Percentiles rank a stretch among this genome's conserved stretches.
Conservation (phyloP, 2,797 vertebrate genomes). For the Natrix natrix region DNA sequence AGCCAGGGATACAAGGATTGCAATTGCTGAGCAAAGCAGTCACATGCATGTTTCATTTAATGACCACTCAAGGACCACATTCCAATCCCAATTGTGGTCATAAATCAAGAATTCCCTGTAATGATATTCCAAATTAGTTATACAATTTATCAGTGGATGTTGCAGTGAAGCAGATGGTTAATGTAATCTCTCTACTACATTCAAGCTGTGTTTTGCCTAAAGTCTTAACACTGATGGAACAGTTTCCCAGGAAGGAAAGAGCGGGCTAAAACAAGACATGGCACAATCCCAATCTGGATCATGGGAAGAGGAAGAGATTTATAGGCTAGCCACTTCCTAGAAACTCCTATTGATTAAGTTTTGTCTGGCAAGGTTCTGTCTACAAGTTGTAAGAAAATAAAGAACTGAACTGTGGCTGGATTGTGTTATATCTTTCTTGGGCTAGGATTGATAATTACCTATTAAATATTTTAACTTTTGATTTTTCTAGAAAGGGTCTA, state of each 20-base stretch:
- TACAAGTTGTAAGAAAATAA: neutral
- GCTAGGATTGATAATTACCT: neutral
- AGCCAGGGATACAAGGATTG: neutral
- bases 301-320: neutral
- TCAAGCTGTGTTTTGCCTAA: neutral
- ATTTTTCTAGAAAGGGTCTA: neutral
- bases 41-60: neutral
- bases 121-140: neutral
- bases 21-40: no score
- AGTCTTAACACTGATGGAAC: neutral
- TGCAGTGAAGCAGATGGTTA: neutral
- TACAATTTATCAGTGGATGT: neutral
- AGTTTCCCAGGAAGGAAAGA: neutral
- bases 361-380: neutral
- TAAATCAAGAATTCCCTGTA: neutral
- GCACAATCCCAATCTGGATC: neutral
- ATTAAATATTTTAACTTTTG: neutral
- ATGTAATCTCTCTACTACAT: neutral
- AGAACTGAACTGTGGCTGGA: neutral
- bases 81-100: neutral
- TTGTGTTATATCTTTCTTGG: neutral
- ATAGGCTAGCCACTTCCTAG: neutral
- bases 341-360: neutral
- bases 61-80: neutral
- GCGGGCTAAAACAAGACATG: neutral